Evolutionary conservation across 2,888 invertebrate species (phyloP).

Genomic region (Caenorhabditis sulstoni): DNA sequence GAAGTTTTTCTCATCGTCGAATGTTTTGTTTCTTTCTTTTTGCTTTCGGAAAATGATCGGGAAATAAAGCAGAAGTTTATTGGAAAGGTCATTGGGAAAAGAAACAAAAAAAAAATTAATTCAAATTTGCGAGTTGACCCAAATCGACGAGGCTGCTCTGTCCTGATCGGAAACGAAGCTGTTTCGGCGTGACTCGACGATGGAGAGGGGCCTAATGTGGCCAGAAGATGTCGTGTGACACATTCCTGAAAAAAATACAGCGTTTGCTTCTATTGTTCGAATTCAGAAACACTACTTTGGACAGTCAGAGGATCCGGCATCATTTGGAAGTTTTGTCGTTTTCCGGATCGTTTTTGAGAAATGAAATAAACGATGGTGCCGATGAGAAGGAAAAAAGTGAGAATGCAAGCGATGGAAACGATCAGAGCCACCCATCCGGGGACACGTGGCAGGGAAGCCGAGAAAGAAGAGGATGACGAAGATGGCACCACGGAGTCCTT

Average conservation of each 20-base stretch:
- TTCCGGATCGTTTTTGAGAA: neutral
- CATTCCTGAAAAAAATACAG: neutral
- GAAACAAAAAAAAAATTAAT: neutral
- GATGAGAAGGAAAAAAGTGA: constrained; percentile 30
- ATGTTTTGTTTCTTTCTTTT: neutral
- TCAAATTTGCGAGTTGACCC: constrained; percentile 14
- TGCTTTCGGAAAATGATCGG: neutral
- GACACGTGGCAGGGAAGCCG: constrained; percentile 12
- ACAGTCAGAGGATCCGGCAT: constrained; percentile 49
- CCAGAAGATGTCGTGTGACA: constrained; percentile 12
- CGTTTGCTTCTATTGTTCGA: no score
- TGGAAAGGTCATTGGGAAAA: neutral
- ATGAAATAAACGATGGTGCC: constrained; percentile 35
- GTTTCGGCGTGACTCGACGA: neutral
- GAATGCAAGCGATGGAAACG: constrained; percentile 21
- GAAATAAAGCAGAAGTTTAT: neutral
- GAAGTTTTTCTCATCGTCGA: neutral
- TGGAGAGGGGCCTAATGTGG: neutral
- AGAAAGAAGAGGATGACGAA: neutral
- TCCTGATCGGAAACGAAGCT: constrained; percentile 35
- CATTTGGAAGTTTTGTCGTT: constrained; percentile 2
- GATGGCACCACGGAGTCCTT: neutral
- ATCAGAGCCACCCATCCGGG: constrained; percentile 36
- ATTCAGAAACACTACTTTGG: no score
- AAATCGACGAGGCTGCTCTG: constrained; percentile 22